A percentile compares a stretch with the other conserved stretches of the same genome.
These are phyloP conservation scores for Hydrotaea diabolus DNA, from an alignment of 2,888 invertebrate genomes.

Conservation along the genomic window DNA sequence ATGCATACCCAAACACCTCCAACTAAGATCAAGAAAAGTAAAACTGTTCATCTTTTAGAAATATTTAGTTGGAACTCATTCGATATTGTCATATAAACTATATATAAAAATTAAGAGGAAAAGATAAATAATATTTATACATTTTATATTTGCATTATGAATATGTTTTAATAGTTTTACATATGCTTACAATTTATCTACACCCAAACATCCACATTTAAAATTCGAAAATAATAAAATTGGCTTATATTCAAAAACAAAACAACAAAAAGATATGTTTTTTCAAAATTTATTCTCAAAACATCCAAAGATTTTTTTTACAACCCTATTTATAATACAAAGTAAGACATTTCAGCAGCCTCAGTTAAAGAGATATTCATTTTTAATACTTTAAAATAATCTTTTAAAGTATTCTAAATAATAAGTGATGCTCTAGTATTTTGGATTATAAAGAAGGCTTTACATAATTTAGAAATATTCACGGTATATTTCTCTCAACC, in stretches of 20 bases:
- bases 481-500: no score
- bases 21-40: constrained; percentile 11
- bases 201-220: constrained; percentile 73
- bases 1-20: not conserved
- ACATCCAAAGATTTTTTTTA: not conserved
- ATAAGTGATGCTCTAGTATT: no score
- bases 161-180: not conserved
- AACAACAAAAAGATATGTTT: not conserved
- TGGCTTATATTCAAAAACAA: constrained; percentile 53
- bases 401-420: no score
- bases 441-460: no score
- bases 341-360: no score
- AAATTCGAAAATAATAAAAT: constrained; percentile 76
- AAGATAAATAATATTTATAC: constrained; percentile 10
- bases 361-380: no score
- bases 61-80: constrained; percentile 24
- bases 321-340: no score
- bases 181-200: constrained; percentile 75
- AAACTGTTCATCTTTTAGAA: not conserved
- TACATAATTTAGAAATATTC: no score
- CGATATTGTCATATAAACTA: constrained; percentile 26
- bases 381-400: no score
- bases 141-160: constrained; percentile 17
- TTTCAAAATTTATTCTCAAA: constrained; percentile 3
- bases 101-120: not conserved